phyloP scores from a whole-genome alignment of 2,888 invertebrate species.

The Macroteleia sp. region DNA sequence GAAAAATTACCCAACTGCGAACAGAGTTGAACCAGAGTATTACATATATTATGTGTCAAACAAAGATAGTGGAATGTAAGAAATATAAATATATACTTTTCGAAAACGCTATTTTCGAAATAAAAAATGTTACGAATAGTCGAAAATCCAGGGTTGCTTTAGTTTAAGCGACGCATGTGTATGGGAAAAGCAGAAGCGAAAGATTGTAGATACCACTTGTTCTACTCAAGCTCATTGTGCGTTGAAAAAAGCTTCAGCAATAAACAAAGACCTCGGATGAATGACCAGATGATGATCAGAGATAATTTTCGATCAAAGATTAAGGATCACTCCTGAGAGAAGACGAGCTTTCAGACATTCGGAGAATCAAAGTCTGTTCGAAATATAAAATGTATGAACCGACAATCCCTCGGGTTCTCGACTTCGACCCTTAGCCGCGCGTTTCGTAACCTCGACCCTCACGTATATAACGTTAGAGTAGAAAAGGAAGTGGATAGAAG shows the following conservation, averaged over 20 bases:
- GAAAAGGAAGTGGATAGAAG: neutral
- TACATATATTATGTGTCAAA: too few species aligned
- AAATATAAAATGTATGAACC: conserved; percentile 84
- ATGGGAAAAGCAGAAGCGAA: conserved; percentile 12
- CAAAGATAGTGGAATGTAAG: too few species aligned
- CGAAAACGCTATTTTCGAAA: too few species aligned
- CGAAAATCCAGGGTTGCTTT: too few species aligned
- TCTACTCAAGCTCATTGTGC: neutral
- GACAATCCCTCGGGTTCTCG: conserved; percentile 72
- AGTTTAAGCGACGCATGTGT: too few species aligned
- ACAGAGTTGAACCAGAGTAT: too few species aligned
- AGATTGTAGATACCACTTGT: conserved; percentile 32
- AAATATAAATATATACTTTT: too few species aligned
- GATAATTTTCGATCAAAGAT: conserved; percentile 82
- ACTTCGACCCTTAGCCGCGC: conserved; percentile 44
- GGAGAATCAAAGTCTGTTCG: conserved; percentile 80
- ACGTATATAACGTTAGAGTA: conserved; percentile 9
- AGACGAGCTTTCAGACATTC: conserved; percentile 68
- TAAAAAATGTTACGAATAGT: too few species aligned
- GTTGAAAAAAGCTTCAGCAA: conserved; percentile 8
- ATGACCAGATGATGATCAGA: conserved; percentile 77
- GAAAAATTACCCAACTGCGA: too few species aligned
- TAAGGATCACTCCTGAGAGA: conserved; percentile 77
- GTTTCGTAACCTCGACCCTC: conserved; percentile 54
- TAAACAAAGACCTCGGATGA: conserved; percentile 44